phyloP scores from a whole-genome alignment of 2,797 vertebrate genomes.

The Pseudocheirus occidentalis region DNA sequence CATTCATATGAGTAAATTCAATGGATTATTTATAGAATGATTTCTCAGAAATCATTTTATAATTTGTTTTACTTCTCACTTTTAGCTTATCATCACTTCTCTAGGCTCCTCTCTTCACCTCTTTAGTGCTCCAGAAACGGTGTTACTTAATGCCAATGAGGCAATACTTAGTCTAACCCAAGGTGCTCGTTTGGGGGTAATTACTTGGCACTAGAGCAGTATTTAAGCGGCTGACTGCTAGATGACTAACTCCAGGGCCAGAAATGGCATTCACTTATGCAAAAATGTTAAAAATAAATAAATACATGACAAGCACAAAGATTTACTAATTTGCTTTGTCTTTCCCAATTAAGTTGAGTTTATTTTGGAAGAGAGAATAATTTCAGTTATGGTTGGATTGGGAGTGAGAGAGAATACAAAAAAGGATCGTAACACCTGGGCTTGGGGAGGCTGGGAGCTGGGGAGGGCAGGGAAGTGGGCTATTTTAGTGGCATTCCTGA shows the following conservation, averaged over 20 bases:
- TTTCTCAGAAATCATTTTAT: slow-evolving; percentile 34
- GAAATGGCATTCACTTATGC: slow-evolving; percentile 30
- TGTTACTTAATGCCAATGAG: background rate
- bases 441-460: background rate
- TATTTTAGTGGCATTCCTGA: background rate
- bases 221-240: slow-evolving; percentile 6
- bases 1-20: slow-evolving; percentile 27
- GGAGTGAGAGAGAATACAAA: slow-evolving; percentile 21
- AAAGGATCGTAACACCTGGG: background rate
- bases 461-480: background rate
- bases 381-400: slow-evolving; percentile 34
- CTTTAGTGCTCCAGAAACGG: slow-evolving; percentile 16
- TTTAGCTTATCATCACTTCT: background rate
- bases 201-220: slow-evolving; percentile 30
- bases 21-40: background rate
- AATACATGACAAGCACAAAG: slow-evolving; percentile 34
- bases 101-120: background rate
- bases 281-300: slow-evolving; percentile 61
- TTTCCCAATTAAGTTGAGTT: slow-evolving; percentile 44
- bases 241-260: slow-evolving; percentile 17
- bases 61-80: background rate
- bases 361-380: slow-evolving; percentile 50
- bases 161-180: background rate
- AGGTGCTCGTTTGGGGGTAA: background rate
- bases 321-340: slow-evolving; percentile 13